Percentiles rank a stretch among this genome's conserved stretches.
These are phyloP conservation scores for Chascanopsetta lugubris DNA, from an alignment of 2,113 vertebrate genomes.

Conservation along the genomic window DNA sequence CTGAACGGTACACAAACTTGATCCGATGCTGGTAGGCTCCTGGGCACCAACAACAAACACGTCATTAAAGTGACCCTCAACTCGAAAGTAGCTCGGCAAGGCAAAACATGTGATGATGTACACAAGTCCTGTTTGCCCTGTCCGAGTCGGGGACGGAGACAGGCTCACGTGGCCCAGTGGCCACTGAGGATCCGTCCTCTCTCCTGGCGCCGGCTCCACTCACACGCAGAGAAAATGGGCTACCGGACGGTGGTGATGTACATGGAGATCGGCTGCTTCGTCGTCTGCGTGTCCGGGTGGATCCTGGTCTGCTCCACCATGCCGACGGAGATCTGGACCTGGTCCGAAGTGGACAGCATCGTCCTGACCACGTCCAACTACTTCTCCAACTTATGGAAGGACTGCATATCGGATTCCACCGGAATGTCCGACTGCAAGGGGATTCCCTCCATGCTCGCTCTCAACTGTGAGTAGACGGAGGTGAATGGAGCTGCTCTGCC, in stretches of 20 bases:
- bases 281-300: constrained; percentile 87
- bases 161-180: too few species aligned
- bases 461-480: constrained; percentile 70
- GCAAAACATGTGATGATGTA: constrained; percentile 45
- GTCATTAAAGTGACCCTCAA: constrained; percentile 41
- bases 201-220: neutral
- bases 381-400: constrained; percentile 96
- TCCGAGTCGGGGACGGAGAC: neutral
- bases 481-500: neutral
- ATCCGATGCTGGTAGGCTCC: constrained; percentile 8
- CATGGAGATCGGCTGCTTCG: constrained; percentile 88
- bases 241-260: constrained; percentile 79
- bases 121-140: constrained; percentile 8
- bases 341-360: constrained; percentile 87
- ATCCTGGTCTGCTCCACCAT: constrained; percentile 91
- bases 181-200: neutral
- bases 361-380: constrained; percentile 92
- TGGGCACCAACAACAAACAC: constrained; percentile 62
- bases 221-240: constrained; percentile 64
- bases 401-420: constrained; percentile 92
- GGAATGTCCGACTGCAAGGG: constrained; percentile 94
- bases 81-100: constrained; percentile 27
- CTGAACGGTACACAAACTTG: neutral
- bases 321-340: constrained; percentile 94
- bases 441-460: constrained; percentile 91